Conservation (phyloP, 64 coral and sea anemone genomes). For the Exaiptasia diaphana region DNA sequence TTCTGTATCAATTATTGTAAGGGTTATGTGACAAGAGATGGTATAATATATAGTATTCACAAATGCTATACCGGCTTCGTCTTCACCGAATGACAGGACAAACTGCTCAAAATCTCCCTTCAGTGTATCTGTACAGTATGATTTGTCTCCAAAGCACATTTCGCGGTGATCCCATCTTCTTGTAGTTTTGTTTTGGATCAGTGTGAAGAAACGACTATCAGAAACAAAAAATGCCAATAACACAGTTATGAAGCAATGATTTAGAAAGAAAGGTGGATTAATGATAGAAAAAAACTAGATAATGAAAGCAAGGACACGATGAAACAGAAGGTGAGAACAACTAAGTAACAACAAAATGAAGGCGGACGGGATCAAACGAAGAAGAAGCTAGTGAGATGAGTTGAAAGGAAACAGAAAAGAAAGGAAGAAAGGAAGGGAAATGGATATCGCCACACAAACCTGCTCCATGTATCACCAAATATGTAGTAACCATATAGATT, state of each 20-base stretch:
- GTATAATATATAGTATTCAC: neutral
- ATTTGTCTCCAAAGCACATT: slow-evolving; percentile 68
- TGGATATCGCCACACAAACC: slow-evolving; percentile 15
- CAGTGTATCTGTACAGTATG: slow-evolving; percentile 76
- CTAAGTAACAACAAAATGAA: neutral
- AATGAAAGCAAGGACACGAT: no score
- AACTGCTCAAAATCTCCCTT: slow-evolving; percentile 62
- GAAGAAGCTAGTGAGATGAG: neutral
- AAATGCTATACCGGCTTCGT: slow-evolving; percentile 65
- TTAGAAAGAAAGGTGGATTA: neutral
- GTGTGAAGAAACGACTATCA: slow-evolving; percentile 63
- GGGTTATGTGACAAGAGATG: neutral
- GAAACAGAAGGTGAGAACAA: neutral
- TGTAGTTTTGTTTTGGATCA: slow-evolving; percentile 48
- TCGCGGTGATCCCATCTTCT: slow-evolving; percentile 30
- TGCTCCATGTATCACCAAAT: slow-evolving; percentile 78
- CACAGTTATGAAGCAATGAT: neutral
- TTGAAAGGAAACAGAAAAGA: no score
- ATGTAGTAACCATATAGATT: slow-evolving; percentile 80
- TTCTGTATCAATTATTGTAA: neutral
- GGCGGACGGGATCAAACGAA: neutral
- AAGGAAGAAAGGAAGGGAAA: neutral
- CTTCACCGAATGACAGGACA: slow-evolving; percentile 93
- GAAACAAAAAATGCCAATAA: neutral
- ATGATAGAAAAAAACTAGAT: neutral